Percentiles rank a stretch among this genome's conserved stretches.
phyloP scores from a whole-genome alignment of 2,113 vertebrate species.

The Eurystomus gularis region DNA sequence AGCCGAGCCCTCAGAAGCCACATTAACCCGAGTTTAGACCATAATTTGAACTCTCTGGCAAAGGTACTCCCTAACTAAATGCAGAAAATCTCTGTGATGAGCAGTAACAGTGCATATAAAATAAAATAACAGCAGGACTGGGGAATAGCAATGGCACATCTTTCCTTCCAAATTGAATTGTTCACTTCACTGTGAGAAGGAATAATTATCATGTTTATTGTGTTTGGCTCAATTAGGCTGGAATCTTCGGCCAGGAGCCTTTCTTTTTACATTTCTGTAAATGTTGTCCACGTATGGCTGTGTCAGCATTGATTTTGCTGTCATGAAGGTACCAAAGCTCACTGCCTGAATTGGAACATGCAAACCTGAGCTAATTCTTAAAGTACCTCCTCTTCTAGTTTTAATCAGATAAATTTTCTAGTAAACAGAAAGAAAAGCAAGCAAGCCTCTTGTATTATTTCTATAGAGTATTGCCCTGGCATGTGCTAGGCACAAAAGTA shows the following conservation, averaged over 20 bases:
- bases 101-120: constrained; percentile 52
- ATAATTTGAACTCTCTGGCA: constrained; percentile 56
- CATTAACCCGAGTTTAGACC: constrained; percentile 10
- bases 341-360: background rate
- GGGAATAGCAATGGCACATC: constrained; percentile 44
- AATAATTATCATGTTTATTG: constrained; percentile 63
- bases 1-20: constrained; percentile 28
- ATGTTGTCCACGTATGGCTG: background rate
- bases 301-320: constrained; percentile 22
- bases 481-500: background rate
- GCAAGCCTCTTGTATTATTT: background rate
- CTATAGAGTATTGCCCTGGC: background rate
- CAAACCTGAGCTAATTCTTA: background rate
- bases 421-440: background rate
- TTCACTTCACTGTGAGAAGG: constrained; percentile 53
- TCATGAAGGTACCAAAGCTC: background rate
- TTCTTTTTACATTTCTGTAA: constrained; percentile 48
- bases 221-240: constrained; percentile 57
- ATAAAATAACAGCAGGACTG: constrained; percentile 59
- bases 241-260: constrained; percentile 59
- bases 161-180: constrained; percentile 66
- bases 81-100: constrained; percentile 35
- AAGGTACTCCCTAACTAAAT: constrained; percentile 28
- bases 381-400: background rate
- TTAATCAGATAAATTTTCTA: background rate